These are phyloP conservation scores for Equus przewalskii DNA, from an alignment of 2,113 vertebrate species.

Conservation along the genomic window DNA sequence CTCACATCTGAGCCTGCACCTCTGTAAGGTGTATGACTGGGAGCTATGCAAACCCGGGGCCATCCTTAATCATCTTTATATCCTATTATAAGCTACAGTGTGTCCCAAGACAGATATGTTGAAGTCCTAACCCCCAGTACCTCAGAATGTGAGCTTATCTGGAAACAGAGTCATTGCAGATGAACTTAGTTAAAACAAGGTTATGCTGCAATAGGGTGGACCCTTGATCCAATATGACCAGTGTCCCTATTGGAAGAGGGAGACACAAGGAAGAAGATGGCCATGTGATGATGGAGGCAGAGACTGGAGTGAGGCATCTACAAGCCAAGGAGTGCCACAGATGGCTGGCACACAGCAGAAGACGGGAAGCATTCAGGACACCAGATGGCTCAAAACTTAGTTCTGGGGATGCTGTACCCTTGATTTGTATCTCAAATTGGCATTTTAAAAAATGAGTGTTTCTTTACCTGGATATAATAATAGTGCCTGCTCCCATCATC, in stretches of 20 bases:
- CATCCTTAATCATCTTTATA: background rate
- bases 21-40: background rate
- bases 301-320: background rate
- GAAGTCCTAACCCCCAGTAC: background rate
- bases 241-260: background rate
- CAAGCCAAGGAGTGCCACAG: background rate
- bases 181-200: slow-evolving; percentile 3
- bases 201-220: background rate
- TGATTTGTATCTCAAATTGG: slow-evolving; percentile 29
- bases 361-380: background rate
- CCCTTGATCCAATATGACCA: background rate
- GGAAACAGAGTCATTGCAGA: background rate
- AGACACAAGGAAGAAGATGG: background rate
- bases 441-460: background rate
- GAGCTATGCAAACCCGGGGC: background rate
- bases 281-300: background rate
- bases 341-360: background rate
- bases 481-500: background rate
- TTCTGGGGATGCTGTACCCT: slow-evolving; percentile 63
- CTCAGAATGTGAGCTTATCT: background rate
- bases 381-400: slow-evolving; percentile 59
- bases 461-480: background rate
- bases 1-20: background rate
- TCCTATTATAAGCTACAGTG: background rate
- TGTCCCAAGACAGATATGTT: background rate